A percentile compares a stretch with the other conserved stretches of the same genome.
These are phyloP conservation scores for Uloborus diversus DNA, from an alignment of 1,140 invertebrate genomes.

Conservation along the genomic window DNA sequence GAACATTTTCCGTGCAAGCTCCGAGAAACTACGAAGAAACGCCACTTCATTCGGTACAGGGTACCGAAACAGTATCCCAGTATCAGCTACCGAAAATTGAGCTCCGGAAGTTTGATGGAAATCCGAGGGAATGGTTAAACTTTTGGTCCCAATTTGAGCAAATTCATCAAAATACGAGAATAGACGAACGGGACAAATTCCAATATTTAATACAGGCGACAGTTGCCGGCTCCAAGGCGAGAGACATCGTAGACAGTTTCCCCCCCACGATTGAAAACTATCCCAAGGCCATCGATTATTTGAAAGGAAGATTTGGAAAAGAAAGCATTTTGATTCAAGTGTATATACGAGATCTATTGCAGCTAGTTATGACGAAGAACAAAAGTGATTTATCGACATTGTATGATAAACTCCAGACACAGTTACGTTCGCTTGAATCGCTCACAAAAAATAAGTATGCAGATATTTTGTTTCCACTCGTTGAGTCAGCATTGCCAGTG, in stretches of 20 bases:
- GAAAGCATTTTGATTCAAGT: slow-evolving; percentile 52
- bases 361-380: neutral
- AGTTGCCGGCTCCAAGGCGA: neutral
- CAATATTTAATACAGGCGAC: neutral
- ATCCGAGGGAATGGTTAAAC: slow-evolving; percentile 4
- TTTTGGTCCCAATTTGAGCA: neutral
- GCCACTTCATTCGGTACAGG: too few species aligned
- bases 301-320: slow-evolving; percentile 51
- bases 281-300: slow-evolving; percentile 34
- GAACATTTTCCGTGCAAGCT: too few species aligned
- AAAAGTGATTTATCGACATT: neutral
- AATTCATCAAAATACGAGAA: neutral
- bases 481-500: neutral
- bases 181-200: neutral
- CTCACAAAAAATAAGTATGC: neutral
- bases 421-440: neutral
- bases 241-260: slow-evolving; percentile 54
- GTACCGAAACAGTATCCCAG: too few species aligned
- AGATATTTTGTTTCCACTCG: neutral
- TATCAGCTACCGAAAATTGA: slow-evolving; percentile 1
- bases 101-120: neutral
- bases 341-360: slow-evolving; percentile 15
- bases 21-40: too few species aligned
- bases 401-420: neutral
- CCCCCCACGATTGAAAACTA: slow-evolving; percentile 25